Percentiles rank a stretch among this genome's conserved stretches.
Conservation (phyloP, 2,888 invertebrate genomes). For the Idaea aversata region DNA sequence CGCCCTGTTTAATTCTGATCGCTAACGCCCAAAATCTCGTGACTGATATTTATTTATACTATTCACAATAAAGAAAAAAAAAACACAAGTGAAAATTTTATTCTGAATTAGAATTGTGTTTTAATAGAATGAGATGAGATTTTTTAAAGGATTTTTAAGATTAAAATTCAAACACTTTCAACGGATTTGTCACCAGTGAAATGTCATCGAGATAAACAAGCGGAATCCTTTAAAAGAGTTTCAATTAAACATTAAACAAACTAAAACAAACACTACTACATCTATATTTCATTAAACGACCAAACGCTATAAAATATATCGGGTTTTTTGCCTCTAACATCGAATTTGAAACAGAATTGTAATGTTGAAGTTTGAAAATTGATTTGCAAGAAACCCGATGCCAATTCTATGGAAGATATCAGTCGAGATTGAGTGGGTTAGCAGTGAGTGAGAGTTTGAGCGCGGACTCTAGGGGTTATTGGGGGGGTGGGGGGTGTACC, state of each 20-base stretch:
- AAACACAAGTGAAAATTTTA: not conserved
- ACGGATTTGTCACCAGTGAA: not conserved
- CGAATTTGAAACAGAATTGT: not conserved
- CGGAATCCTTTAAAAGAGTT: not conserved
- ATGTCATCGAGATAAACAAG: not conserved
- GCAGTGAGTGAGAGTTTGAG: slow-evolving; percentile 23
- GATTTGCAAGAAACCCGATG: not conserved
- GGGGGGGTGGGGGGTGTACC: slow-evolving; percentile 52
- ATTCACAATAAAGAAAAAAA: not conserved
- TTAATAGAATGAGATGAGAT: too few species aligned
- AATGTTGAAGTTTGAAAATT: not conserved
- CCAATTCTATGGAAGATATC: not conserved
- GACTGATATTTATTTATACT: not conserved
- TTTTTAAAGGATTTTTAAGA: not conserved
- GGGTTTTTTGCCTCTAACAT: not conserved
- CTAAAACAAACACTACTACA: not conserved
- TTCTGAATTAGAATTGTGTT: not conserved
- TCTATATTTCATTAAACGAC: not conserved
- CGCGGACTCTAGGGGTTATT: slow-evolving; percentile 12
- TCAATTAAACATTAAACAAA: not conserved
- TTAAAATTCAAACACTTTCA: not conserved
- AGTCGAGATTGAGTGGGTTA: slow-evolving; percentile 7
- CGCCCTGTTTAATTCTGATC: not conserved
- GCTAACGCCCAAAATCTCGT: not conserved
- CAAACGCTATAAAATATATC: not conserved